Evolutionary conservation across 1,140 invertebrate species (phyloP), one percentile per base, ranked within the genome.

Genomic region (Drosophila setifemur): DNA sequence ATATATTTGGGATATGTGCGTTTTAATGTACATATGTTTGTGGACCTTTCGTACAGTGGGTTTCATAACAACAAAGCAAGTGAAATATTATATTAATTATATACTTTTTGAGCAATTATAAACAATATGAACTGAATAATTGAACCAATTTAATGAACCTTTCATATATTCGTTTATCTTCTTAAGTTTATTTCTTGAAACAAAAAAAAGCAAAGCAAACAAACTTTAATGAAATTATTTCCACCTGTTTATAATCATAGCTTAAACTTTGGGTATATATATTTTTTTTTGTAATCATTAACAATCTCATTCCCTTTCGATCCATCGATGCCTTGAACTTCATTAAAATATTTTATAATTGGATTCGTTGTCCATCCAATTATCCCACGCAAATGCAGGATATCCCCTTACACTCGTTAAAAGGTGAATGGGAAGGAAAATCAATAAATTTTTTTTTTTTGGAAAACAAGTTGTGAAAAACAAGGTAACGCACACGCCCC

Each of bases 1-100:
- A 79, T 73, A 71, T 42, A 67, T 69, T 54, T 40, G 23, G 29
- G 26, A 43, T 55, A 45, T 70, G 66, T 25, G 19, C 8, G 19
- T 44, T 23, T 35, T 31, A 18, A 43, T n/a, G 26, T 33, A 39
- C 12, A 18, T 16, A n/a, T 19, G 26, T 29, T 26, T 57, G 25
- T 48, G 43, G n/a, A n/a, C 52, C 26, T 49, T 35, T 35, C 6
- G 14, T n/a, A 23, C 23, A 16, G 2, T 21, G 7, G 4, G 25
- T 57, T 57, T 52, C 8, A 43, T 33, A 33, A 33, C 31, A n/a
- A n/a, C 31, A 14, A 33, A 33, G 7, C 6, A 33, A 1, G 33
- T n/a, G n/a, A n/a, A n/a, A n/a, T n/a, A n/a, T n/a, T n/a, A n/a
- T n/a, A n/a, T n/a, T n/a, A n/a, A n/a, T n/a, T n/a, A n/a, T n/a